phyloP scores from a whole-genome alignment of 2,797 vertebrate species.

The Acipenser oxyrinchus region DNA sequence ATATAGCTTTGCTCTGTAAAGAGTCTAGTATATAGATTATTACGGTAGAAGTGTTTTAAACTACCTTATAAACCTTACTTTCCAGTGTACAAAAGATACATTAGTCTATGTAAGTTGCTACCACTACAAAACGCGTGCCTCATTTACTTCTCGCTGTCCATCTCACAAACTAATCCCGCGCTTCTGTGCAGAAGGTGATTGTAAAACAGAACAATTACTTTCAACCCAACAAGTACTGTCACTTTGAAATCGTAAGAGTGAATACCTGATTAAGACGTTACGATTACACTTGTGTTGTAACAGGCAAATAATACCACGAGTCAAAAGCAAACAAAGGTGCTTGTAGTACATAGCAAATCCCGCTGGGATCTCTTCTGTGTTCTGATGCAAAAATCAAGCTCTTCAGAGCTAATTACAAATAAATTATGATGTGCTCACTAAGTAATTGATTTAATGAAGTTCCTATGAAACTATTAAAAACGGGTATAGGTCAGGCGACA shows the following conservation, averaged over 20 bases:
- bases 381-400: constrained; percentile 43
- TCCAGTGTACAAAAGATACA: too few relatives aligned
- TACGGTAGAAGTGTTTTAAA: too few relatives aligned
- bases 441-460: constrained; percentile 94
- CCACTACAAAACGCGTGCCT: too few relatives aligned
- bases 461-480: constrained; percentile 81
- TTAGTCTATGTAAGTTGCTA: too few relatives aligned
- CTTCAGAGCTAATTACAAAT: constrained; percentile 68
- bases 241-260: constrained; percentile 15
- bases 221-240: constrained; percentile 6
- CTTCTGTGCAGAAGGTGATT: background rate
- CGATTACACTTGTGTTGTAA: constrained; percentile 44
- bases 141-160: too few relatives aligned
- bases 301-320: constrained; percentile 53
- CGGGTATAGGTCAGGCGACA: constrained; percentile 71
- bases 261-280: constrained; percentile 51
- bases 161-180: too few relatives aligned
- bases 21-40: too few relatives aligned
- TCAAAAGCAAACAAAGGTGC: constrained; percentile 56
- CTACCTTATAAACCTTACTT: too few relatives aligned
- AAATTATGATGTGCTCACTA: constrained; percentile 73
- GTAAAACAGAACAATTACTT: background rate
- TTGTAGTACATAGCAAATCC: constrained; percentile 50
- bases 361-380: constrained; percentile 42
- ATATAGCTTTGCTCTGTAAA: too few relatives aligned